Percentiles rank a stretch among this genome's conserved stretches.
These are phyloP conservation scores for Antheraea mylitta DNA, from an alignment of 1,140 invertebrate species.

Conservation along the genomic window DNA sequence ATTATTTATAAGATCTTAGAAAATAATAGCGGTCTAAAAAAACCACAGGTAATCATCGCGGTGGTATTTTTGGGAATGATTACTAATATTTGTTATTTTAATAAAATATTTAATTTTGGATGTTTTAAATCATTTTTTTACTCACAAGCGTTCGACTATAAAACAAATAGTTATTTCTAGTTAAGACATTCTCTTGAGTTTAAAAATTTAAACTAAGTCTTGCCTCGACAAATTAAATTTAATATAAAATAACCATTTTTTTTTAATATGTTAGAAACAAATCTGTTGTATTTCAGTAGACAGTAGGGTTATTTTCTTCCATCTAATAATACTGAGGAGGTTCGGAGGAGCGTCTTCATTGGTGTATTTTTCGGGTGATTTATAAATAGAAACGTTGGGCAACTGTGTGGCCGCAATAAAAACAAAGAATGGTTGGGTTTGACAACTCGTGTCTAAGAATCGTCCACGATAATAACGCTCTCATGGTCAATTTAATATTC, in stretches of 20 bases:
- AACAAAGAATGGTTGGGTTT: neutral
- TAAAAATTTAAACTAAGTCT: too few species aligned
- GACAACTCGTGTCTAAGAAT: neutral
- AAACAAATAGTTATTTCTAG: too few species aligned
- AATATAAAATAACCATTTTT: too few species aligned
- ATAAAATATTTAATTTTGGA: too few species aligned
- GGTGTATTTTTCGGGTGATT: slow-evolving; percentile 8
- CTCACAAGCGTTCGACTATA: too few species aligned
- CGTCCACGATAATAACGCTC: neutral
- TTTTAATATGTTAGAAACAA: neutral
- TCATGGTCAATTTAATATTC: neutral
- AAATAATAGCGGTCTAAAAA: neutral
- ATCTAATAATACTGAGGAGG: slow-evolving; percentile 3
- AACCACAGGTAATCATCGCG: neutral
- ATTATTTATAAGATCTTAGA: neutral
- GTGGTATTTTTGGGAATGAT: too few species aligned
- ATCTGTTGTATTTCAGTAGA: neutral
- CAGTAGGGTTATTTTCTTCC: neutral
- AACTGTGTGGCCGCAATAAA: slow-evolving; percentile 1
- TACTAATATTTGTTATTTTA: too few species aligned
- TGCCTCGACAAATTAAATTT: too few species aligned
- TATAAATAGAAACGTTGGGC: slow-evolving; percentile 8
- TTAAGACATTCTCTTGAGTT: too few species aligned
- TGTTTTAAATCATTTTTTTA: too few species aligned
- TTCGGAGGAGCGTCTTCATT: slow-evolving; percentile 10